phyloP scores from a whole-genome alignment of 2,113 vertebrate species.

The Chroicocephalus ridibundus region DNA sequence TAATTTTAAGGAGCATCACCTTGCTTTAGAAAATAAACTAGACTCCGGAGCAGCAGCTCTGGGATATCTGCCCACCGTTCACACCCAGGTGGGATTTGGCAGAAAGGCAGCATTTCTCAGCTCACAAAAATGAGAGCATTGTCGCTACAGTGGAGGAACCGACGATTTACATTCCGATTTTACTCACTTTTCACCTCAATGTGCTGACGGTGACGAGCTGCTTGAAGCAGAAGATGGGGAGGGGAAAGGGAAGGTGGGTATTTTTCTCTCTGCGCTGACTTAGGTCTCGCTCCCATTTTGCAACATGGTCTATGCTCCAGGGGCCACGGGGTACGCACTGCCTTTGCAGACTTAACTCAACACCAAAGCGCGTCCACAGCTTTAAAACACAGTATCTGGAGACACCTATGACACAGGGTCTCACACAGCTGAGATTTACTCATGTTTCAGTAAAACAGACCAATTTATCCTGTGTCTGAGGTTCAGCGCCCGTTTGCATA shows the following conservation, averaged over 20 bases:
- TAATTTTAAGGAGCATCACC: conserved; percentile 25
- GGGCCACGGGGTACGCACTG: background rate
- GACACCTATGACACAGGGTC: background rate
- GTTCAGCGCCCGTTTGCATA: background rate
- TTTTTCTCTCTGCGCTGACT: background rate
- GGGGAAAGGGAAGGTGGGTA: rapidly evolving
- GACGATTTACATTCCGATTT: rapidly evolving
- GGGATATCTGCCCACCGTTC: background rate
- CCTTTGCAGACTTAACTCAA: background rate
- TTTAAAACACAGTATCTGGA: rapidly evolving
- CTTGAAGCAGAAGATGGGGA: rapidly evolving
- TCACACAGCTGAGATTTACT: background rate
- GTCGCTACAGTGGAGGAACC: background rate
- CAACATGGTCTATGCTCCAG: rapidly evolving
- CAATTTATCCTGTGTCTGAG: rapidly evolving
- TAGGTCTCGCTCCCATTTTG: no score
- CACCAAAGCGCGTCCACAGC: no score
- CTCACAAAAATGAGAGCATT: background rate
- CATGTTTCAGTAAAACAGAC: background rate
- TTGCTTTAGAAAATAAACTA: background rate
- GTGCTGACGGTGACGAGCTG: background rate
- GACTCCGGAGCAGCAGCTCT: background rate
- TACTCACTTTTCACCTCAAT: background rate
- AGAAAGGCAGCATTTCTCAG: background rate
- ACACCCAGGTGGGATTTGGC: background rate